These are phyloP conservation scores for Montipora cactus DNA, from an alignment of 64 coral and sea anemone genomes.

Conservation along the genomic window DNA sequence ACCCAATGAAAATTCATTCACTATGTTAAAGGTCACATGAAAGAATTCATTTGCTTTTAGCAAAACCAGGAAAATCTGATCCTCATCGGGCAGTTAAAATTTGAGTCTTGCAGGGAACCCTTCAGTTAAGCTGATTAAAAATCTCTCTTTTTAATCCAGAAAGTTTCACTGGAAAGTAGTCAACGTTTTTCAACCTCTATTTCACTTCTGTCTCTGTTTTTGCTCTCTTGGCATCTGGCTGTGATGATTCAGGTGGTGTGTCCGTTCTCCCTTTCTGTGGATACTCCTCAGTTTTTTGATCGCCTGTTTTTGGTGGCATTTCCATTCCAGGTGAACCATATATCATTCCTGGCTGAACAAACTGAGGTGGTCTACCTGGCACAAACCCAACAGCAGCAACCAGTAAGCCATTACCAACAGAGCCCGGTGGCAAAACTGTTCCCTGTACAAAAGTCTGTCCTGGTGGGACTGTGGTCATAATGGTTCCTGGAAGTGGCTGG, in stretches of 20 bases:
- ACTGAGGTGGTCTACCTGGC: slow-evolving; percentile 65
- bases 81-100: background rate
- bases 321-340: slow-evolving; percentile 52
- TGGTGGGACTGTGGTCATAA: slow-evolving; percentile 59
- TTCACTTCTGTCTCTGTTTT: slow-evolving; percentile 78
- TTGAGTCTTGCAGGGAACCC: background rate
- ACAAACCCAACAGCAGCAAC: slow-evolving; percentile 83
- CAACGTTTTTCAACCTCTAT: background rate
- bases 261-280: slow-evolving; percentile 56
- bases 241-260: slow-evolving; percentile 61
- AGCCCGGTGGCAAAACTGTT: slow-evolving; percentile 55
- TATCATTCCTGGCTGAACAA: slow-evolving; percentile 84
- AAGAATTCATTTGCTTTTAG: too few species aligned
- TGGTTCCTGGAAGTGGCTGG: slow-evolving; percentile 72
- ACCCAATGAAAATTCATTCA: too few species aligned
- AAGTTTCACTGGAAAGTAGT: background rate
- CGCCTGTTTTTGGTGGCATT: slow-evolving; percentile 48
- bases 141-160: background rate
- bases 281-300: slow-evolving; percentile 28
- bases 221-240: slow-evolving; percentile 74
- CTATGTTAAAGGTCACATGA: too few species aligned
- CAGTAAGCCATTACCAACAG: slow-evolving; percentile 87
- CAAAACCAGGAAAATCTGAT: background rate
- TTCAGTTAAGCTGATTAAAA: background rate
- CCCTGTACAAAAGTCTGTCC: slow-evolving; percentile 76